phyloP scores from a whole-genome alignment of 2,113 vertebrate genomes.

The Channa maculata region DNA sequence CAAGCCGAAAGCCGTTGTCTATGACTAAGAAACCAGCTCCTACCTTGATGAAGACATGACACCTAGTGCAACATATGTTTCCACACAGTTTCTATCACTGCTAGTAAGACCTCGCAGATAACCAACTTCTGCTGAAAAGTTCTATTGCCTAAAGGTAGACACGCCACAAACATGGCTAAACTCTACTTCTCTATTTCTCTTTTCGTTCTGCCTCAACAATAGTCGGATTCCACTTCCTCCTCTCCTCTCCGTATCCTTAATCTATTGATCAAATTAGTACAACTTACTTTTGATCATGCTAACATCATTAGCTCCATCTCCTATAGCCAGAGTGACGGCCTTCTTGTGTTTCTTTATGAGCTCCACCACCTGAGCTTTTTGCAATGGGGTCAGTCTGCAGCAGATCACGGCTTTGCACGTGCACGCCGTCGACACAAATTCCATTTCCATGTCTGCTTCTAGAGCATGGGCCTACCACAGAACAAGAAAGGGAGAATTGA shows the following conservation, averaged over 20 bases:
- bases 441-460: conserved; percentile 94
- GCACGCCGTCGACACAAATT: conserved; percentile 92
- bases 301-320: conserved; percentile 94
- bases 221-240: conserved; percentile 12
- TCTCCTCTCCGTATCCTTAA: not conserved
- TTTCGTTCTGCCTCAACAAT: not conserved
- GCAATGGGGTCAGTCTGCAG: conserved; percentile 94
- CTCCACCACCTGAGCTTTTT: conserved; percentile 97
- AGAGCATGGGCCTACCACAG: conserved; percentile 89
- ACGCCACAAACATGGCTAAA: not conserved
- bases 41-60: conserved; percentile 29
- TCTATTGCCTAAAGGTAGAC: conserved; percentile 30
- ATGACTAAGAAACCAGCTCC: not conserved
- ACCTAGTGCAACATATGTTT: conserved; percentile 37
- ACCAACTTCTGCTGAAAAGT: conserved; percentile 52
- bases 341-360: conserved; percentile 95
- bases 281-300: conserved; percentile 98
- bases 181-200: conserved; percentile 36
- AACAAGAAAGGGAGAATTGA: not conserved
- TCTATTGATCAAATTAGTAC: too few species aligned
- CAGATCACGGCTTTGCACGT: conserved; percentile 94
- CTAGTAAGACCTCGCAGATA: conserved; percentile 14
- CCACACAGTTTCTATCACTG: conserved; percentile 27
- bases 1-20: too few species aligned
- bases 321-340: conserved; percentile 93